Percentiles rank a stretch among this genome's conserved stretches.
These are phyloP conservation scores for Elanus axillaris DNA, from an alignment of 2,113 vertebrate species.

Conservation along the genomic window DNA sequence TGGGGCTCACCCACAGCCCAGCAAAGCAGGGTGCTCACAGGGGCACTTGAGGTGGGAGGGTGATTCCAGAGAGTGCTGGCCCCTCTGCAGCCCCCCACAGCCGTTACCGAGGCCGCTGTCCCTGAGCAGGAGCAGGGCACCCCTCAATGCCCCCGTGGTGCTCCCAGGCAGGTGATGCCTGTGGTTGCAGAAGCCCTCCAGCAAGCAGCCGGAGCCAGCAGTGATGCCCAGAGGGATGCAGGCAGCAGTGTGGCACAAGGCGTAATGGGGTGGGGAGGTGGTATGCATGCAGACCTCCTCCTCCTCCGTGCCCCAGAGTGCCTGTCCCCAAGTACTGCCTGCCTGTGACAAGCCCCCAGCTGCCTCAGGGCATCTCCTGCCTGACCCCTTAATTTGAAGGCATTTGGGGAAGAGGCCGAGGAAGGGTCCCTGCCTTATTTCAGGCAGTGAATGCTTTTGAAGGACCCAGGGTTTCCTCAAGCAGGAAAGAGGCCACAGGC, in stretches of 20 bases:
- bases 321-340: background rate
- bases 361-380: background rate
- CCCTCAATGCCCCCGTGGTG: background rate
- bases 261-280: fast-evolving
- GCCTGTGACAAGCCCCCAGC: background rate
- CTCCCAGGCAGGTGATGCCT: fast-evolving
- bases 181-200: background rate
- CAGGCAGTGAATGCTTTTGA: background rate
- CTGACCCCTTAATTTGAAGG: background rate
- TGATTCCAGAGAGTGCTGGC: background rate
- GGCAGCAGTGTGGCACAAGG: background rate
- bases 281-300: background rate
- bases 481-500: background rate
- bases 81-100: background rate
- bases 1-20: background rate
- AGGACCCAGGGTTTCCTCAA: background rate
- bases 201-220: background rate
- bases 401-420: background rate
- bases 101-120: fast-evolving
- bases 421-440: background rate
- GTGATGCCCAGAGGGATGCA: background rate
- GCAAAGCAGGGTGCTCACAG: background rate
- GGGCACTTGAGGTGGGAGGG: background rate
- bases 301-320: background rate
- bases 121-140: background rate